Base-by-base conservation (phyloP, 2,797 vertebrate genomes). In the Buceros bicornis region DNA sequence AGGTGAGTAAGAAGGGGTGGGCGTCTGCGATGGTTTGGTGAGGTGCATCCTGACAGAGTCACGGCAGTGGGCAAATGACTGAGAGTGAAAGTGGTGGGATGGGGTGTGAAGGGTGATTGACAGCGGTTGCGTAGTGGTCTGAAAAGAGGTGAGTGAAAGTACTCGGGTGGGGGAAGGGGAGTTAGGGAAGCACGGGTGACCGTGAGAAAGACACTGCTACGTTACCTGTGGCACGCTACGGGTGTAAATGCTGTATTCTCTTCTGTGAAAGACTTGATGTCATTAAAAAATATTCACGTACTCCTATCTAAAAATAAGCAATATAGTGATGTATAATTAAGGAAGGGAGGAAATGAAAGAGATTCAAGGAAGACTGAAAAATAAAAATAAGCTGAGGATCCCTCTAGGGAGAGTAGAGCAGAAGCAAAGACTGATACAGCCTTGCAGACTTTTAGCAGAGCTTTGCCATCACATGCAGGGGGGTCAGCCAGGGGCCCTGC, bases 121-220 rank as follows among this genome's bases (percentile, higher is more conserved):
- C 66, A 78, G 95, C 93, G 84, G 93, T 93, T 93, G 77, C 70
- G 94, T 90, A 91, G 95, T 87, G 93, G 96, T 95, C 89, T 95
- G 96, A 91, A 94, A 92, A 91, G 82, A 66, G 62, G 53, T 94
- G 79, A 95, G 94, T 91, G 94, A 96, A 96, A 96, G 96, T 95
- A 51, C 62, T 69, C 11, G 3, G 40, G 28, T 6, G 12, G 15
- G 72, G 69, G 90, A 50, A 29, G 54, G 62, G 64, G 53, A 62
- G 48, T 66, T 84, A 83, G 93, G 83, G 88, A 95, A 88, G 78
- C 62, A 21, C 0, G 1, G 24, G 28, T 74, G 50, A 65, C 58
- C 3, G 33, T 96, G 86, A 84, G 90, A 92, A 81, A 89, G 48
- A 14, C 56, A 25, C 29, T 28, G 3, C 56, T 12, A 3, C 0